Conservation (phyloP, 2,797 vertebrate species). For the Spinus pinus region DNA sequence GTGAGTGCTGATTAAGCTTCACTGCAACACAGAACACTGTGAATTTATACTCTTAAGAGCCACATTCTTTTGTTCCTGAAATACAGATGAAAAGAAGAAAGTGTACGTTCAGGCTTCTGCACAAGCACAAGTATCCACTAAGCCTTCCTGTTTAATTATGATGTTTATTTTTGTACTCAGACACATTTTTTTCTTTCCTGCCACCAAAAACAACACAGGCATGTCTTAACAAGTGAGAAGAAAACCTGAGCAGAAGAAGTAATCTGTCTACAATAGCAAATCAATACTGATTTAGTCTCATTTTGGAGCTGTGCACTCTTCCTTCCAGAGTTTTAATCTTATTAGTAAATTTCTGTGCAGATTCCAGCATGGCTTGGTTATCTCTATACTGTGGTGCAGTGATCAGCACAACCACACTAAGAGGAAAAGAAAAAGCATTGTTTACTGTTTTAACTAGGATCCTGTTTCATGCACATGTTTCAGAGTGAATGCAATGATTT, state of each 20-base stretch:
- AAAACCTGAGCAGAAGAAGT: not conserved
- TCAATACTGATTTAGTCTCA: not conserved
- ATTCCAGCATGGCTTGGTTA: not conserved
- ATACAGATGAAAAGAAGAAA: not conserved
- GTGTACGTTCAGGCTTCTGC: not conserved
- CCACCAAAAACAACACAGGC: not conserved
- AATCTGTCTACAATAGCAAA: not conserved
- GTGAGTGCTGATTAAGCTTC: not conserved
- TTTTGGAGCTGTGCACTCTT: not conserved
- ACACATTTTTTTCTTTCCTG: not conserved
- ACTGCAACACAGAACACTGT: not conserved
- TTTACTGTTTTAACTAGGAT: not conserved
- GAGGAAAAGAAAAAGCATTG: not conserved
- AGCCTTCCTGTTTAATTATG: not conserved
- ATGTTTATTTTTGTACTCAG: not conserved
- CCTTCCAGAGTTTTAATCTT: not conserved
- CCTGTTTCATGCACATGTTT: not conserved
- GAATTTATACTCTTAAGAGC: not conserved
- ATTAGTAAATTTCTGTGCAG: not conserved
- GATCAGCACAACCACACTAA: not conserved
- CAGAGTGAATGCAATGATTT: not conserved
- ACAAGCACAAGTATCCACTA: rapidly evolving
- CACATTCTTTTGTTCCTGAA: not conserved
- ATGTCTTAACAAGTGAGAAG: not conserved
- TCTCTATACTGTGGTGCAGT: not conserved